Evolutionary conservation across 2,888 invertebrate genomes (phyloP).

Genomic region (Trichogramma dendrolimi): DNA sequence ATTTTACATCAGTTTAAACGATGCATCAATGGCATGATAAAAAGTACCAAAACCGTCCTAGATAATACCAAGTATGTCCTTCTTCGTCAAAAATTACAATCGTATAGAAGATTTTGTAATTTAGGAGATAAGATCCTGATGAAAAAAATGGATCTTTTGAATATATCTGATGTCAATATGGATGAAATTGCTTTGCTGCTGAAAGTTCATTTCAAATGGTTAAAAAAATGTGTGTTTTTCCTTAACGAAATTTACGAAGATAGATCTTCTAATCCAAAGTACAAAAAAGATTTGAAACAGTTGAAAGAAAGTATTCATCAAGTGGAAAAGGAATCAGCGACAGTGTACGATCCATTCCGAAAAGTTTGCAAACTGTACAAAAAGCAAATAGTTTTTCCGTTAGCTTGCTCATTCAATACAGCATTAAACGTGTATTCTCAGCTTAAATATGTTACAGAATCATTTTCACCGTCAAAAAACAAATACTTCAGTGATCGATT

Average conservation of each 20-base stretch:
- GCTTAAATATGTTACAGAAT: constrained; percentile 30
- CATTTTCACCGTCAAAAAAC: constrained; percentile 31
- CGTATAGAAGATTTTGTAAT: constrained; percentile 55
- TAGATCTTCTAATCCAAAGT: constrained; percentile 12
- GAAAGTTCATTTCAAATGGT: constrained; percentile 71
- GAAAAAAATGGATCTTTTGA: constrained; percentile 31
- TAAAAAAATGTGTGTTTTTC: constrained; percentile 56
- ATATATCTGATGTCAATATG: constrained; percentile 38
- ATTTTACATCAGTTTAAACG: constrained; percentile 54
- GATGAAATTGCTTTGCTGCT: constrained; percentile 61
- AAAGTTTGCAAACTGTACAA: constrained; percentile 41
- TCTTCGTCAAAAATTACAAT: constrained; percentile 55
- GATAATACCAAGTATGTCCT: constrained; percentile 46
- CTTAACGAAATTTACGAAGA: constrained; percentile 29
- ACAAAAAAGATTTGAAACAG: constrained; percentile 35
- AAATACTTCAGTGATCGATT: constrained; percentile 23
- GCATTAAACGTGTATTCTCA: constrained; percentile 29
- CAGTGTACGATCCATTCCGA: constrained; percentile 37
- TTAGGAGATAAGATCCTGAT: constrained; percentile 45
- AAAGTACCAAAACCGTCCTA: constrained; percentile 30
- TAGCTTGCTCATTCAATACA: constrained; percentile 38
- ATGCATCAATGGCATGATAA: constrained; percentile 51
- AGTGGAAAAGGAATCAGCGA: constrained; percentile 31
- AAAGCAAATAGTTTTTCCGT: constrained; percentile 33
- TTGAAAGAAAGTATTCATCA: constrained; percentile 40